Evolutionary conservation across 2,113 vertebrate species (phyloP).

Genomic region (Progne subis): DNA sequence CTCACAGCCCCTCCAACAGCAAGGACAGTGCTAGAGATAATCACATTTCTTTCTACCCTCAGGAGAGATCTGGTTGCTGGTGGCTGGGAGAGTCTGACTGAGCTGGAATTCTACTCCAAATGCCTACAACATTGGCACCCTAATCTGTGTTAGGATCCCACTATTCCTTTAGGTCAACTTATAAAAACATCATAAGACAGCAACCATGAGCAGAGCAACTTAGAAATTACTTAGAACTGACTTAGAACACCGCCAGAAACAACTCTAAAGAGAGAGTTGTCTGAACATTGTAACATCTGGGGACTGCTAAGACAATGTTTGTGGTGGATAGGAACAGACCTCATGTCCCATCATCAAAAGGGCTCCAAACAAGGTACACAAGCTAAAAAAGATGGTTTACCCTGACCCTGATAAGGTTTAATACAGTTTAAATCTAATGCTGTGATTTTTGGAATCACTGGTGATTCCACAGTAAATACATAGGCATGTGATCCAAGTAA

Average conservation of each 20-base stretch:
- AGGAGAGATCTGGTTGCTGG: neutral
- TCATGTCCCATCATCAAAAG: neutral
- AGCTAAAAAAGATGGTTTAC: neutral
- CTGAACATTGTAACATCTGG: neutral
- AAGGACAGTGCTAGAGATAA: neutral
- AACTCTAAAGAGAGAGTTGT: neutral
- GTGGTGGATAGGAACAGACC: neutral
- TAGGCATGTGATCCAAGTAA: neutral
- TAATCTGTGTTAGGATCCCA: neutral
- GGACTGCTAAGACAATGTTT: neutral
- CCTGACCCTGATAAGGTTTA: neutral
- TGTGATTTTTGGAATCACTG: neutral
- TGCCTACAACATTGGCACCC: neutral
- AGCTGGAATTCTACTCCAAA: neutral
- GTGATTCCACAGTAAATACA: neutral
- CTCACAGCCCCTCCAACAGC: neutral
- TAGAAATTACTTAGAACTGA: neutral
- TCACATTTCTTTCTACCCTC: neutral
- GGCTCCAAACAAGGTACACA: neutral
- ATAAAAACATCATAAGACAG: neutral
- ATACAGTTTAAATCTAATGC: constrained; percentile 4
- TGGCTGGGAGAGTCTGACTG: neutral
- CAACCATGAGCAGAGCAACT: neutral
- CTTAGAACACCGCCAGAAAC: neutral
- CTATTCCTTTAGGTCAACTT: neutral